phyloP scores from a whole-genome alignment of 2,888 invertebrate species.

The Anagyrus pseudococci region DNA sequence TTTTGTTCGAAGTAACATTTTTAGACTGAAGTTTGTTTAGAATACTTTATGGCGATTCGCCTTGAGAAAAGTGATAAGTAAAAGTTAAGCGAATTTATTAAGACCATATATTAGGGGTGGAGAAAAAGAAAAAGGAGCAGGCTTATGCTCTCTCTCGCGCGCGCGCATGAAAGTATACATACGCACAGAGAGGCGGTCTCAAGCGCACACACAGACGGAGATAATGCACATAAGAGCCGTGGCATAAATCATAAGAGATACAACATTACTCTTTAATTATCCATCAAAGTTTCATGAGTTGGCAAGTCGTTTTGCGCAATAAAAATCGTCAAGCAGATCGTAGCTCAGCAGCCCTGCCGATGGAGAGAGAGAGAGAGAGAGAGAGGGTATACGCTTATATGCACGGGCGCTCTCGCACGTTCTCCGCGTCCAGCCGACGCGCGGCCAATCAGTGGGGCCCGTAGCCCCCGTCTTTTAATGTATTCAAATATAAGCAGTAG shows the following conservation, averaged over 20 bases:
- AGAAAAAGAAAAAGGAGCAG: slow-evolving; percentile 3
- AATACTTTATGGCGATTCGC: too few relatives aligned
- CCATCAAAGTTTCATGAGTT: slow-evolving; percentile 37
- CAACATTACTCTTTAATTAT: slow-evolving; percentile 39
- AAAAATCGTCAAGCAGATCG: slow-evolving; percentile 61
- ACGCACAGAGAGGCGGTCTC: too few relatives aligned
- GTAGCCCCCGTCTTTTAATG: slow-evolving; percentile 54
- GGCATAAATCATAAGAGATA: slow-evolving; percentile 36
- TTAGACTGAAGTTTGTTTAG: too few relatives aligned
- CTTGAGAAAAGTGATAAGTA: slow-evolving; percentile 2
- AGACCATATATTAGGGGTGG: slow-evolving; percentile 16
- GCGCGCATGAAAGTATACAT: too few relatives aligned
- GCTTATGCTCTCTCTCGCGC: too few relatives aligned
- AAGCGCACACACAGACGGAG: background rate
- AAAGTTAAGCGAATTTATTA: slow-evolving; percentile 27
- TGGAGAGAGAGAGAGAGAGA: slow-evolving; percentile 14
- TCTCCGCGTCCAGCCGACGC: background rate
- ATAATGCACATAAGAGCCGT: slow-evolving; percentile 24
- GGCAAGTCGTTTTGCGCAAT: slow-evolving; percentile 50
- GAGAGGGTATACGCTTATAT: slow-evolving; percentile 46
- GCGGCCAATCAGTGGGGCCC: slow-evolving; percentile 54
- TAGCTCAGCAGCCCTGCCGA: too few relatives aligned
- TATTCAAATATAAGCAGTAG: slow-evolving; percentile 63
- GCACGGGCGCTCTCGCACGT: slow-evolving; percentile 2
- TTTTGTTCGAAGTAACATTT: too few relatives aligned